Evolutionary conservation across 2,888 invertebrate species (phyloP).

Genomic region (Conchocele bisecta): DNA sequence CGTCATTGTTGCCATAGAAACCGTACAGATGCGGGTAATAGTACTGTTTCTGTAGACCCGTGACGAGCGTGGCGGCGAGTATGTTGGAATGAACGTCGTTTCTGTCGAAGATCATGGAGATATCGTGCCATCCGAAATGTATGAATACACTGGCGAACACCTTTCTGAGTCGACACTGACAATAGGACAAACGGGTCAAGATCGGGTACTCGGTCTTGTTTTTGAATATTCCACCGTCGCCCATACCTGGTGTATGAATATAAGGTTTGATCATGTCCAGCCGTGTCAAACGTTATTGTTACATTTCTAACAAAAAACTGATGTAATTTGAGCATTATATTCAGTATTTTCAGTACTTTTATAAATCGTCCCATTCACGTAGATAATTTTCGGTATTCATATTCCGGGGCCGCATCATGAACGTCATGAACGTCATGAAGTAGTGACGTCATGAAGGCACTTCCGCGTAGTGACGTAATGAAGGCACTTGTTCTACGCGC

Average conservation of each 20-base stretch:
- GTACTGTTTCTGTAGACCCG: conserved; percentile 52
- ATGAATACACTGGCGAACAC: conserved; percentile 68
- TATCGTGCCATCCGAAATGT: conserved; percentile 65
- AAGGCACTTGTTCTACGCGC: no score
- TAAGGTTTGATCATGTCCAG: no score
- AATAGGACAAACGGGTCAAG: conserved; percentile 73
- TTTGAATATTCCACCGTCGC: conserved; percentile 67
- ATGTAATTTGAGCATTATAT: no score
- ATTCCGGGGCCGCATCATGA: no score
- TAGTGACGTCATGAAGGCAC: no score
- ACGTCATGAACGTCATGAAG: no score
- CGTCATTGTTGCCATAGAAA: conserved; percentile 57
- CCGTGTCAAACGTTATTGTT: no score
- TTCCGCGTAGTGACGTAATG: no score
- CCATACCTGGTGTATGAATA: conserved; percentile 52
- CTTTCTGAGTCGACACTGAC: conserved; percentile 72
- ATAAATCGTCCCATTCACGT: no score
- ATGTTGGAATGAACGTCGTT: conserved; percentile 59
- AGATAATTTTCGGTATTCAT: no score
- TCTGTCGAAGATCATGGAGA: conserved; percentile 68
- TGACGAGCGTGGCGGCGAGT: conserved; percentile 63
- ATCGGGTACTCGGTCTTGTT: conserved; percentile 71
- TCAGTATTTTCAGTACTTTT: no score
- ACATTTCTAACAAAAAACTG: no score
- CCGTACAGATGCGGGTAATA: conserved; percentile 57